A percentile compares a stretch with the other conserved stretches of the same genome.
Evolutionary conservation across 92 coral and sea anemone species (phyloP).

Genomic region (Phenganax stokvisi): DNA sequence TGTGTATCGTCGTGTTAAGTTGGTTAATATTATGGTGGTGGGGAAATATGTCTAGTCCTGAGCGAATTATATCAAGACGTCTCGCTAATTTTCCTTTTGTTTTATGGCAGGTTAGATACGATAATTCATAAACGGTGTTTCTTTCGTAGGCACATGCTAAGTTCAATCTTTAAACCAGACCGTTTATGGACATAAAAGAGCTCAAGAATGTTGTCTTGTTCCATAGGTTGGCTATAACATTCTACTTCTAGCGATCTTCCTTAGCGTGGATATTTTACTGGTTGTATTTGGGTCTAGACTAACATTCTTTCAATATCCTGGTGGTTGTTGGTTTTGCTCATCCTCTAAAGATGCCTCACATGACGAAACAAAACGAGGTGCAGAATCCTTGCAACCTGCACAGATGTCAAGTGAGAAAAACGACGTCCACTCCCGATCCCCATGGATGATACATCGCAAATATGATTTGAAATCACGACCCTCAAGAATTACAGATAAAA

Average conservation of each 20-base stretch:
- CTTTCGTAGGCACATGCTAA: background rate
- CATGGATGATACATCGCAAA: background rate
- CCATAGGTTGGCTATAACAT: conserved; percentile 79
- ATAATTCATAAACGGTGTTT: background rate
- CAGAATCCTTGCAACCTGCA: background rate
- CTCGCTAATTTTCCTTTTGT: conserved; percentile 85
- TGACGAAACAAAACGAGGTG: background rate
- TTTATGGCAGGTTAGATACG: conserved; percentile 76
- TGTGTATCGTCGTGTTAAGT: conserved; percentile 46
- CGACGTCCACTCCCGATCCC: background rate
- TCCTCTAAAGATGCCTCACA: background rate
- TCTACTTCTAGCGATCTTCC: conserved; percentile 67
- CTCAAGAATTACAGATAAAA: background rate
- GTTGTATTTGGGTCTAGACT: conserved; percentile 38
- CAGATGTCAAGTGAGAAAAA: background rate
- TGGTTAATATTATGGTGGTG: conserved; percentile 50
- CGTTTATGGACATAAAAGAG: background rate
- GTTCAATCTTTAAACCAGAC: background rate
- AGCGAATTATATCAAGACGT: conserved; percentile 61
- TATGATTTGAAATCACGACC: background rate
- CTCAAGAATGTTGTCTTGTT: background rate
- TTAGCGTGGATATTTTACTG: conserved; percentile 61
- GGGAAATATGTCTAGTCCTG: conserved; percentile 41
- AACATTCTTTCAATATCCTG: conserved; percentile 30
- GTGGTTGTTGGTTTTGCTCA: conserved; percentile 28